phyloP scores from a whole-genome alignment of 2,113 vertebrate species.

The Cyprinodon brontotheroides region DNA sequence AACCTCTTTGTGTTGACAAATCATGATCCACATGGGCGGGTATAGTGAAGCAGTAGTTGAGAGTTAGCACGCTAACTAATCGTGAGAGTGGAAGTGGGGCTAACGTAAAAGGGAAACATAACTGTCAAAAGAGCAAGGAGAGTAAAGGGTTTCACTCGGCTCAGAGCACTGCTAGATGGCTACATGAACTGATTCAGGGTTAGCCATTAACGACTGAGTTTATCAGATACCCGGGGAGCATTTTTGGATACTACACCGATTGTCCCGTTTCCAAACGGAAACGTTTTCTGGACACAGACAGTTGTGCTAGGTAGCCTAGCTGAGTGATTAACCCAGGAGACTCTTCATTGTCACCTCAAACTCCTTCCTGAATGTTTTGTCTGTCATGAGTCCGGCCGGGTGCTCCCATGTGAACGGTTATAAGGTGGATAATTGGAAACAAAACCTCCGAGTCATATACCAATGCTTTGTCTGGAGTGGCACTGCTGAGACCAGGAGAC shows the following conservation, averaged over 20 bases:
- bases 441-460: slow-evolving; percentile 97
- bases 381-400: slow-evolving; percentile 94
- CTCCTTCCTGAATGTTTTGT: slow-evolving; percentile 79
- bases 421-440: slow-evolving; percentile 99
- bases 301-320: slow-evolving; percentile 72
- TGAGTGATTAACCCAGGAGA: slow-evolving; percentile 68
- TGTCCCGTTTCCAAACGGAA: slow-evolving; percentile 80
- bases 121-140: slow-evolving; percentile 69
- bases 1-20: slow-evolving; percentile 60
- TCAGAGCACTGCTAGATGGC: slow-evolving; percentile 30
- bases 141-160: slow-evolving; percentile 35
- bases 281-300: slow-evolving; percentile 74
- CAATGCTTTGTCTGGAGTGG: slow-evolving; percentile 99
- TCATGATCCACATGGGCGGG: slow-evolving; percentile 71
- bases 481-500: slow-evolving; percentile 93
- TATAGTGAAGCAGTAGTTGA: slow-evolving; percentile 72
- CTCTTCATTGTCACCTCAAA: slow-evolving; percentile 72
- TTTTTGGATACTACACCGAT: slow-evolving; percentile 76
- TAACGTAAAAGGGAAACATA: slow-evolving; percentile 63
- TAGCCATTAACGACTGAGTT: slow-evolving; percentile 53
- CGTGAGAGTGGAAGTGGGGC: slow-evolving; percentile 74
- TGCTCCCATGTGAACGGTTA: slow-evolving; percentile 97
- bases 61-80: slow-evolving; percentile 76
- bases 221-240: slow-evolving; percentile 70
- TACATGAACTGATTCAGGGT: slow-evolving; percentile 34